Evolutionary conservation across 2,797 vertebrate species (phyloP).

Genomic region (Poecilia gillii): DNA sequence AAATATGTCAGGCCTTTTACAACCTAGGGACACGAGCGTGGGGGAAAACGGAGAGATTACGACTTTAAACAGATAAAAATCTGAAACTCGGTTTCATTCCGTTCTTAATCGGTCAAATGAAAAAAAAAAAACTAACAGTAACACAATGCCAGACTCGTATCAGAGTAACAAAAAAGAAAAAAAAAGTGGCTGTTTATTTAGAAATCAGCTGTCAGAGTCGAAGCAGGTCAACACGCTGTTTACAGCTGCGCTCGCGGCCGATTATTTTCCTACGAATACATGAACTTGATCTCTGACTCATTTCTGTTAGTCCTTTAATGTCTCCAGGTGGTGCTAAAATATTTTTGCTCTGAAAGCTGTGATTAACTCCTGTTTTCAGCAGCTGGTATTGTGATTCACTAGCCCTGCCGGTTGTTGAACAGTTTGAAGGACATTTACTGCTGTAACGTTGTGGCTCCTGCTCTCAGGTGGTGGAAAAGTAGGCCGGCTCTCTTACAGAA

Average conservation of each 20-base stretch:
- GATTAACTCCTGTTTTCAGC: not conserved
- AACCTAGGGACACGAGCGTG: constrained; percentile 81
- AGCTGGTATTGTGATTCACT: not conserved
- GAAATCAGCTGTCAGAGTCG: not conserved
- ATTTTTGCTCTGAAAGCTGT: not conserved
- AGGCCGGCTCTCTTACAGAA: not conserved
- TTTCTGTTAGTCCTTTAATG: not conserved
- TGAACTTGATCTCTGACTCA: not conserved
- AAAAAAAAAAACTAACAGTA: not conserved
- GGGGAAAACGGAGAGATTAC: not conserved
- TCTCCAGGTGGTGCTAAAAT: not conserved
- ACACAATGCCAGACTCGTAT: not conserved
- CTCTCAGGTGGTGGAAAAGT: not conserved
- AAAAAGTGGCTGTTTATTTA: not conserved
- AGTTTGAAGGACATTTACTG: not conserved
- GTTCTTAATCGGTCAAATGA: not conserved
- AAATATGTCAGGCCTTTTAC: constrained; percentile 98
- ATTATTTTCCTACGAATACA: not conserved
- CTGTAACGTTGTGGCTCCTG: not conserved
- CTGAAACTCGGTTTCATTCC: not conserved
- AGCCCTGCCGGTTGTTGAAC: not conserved
- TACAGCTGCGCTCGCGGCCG: not conserved
- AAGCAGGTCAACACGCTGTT: not conserved
- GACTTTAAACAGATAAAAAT: not conserved
- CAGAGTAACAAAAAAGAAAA: not conserved